Evolutionary conservation across 2,797 vertebrate genomes (phyloP).

Genomic region (Valencia hispanica): DNA sequence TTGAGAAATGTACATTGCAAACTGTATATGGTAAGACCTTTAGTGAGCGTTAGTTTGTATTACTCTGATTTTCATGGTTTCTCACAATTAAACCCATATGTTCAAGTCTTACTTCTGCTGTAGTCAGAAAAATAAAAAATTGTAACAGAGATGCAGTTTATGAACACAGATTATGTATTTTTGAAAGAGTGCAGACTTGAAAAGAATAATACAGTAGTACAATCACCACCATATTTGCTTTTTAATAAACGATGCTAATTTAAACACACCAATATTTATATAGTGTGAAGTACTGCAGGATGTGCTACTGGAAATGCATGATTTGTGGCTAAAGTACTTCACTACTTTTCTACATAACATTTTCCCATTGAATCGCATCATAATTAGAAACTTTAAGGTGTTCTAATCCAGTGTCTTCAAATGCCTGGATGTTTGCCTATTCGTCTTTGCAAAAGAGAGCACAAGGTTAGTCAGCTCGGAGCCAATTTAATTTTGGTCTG

Average conservation of each 20-base stretch:
- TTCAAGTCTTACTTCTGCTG: not conserved
- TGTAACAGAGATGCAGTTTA: not conserved
- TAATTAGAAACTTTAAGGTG: not conserved
- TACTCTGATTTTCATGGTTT: conserved; percentile 39
- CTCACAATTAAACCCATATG: not conserved
- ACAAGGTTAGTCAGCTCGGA: not conserved
- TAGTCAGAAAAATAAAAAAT: not conserved
- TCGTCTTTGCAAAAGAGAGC: not conserved
- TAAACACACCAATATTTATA: conserved; percentile 67
- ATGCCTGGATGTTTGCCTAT: not conserved
- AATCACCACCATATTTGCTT: conserved; percentile 61
- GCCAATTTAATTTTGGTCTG: not conserved
- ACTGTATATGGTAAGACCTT: conserved; percentile 35
- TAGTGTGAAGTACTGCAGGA: conserved; percentile 33
- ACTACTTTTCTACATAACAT: not conserved
- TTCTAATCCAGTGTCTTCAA: not conserved
- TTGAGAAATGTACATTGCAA: conserved; percentile 31
- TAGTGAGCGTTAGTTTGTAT: conserved; percentile 75
- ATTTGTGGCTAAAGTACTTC: conserved; percentile 13
- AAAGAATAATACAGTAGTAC: conserved; percentile 64
- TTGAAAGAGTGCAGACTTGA: not conserved
- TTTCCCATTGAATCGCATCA: not conserved
- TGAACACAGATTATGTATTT: not conserved
- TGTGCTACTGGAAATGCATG: conserved; percentile 44
- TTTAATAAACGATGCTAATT: conserved; percentile 16